Percentiles rank a stretch among this genome's conserved stretches.
Evolutionary conservation across 2,797 vertebrate species (phyloP).

Genomic region (Cetoscarus ocellatus): DNA sequence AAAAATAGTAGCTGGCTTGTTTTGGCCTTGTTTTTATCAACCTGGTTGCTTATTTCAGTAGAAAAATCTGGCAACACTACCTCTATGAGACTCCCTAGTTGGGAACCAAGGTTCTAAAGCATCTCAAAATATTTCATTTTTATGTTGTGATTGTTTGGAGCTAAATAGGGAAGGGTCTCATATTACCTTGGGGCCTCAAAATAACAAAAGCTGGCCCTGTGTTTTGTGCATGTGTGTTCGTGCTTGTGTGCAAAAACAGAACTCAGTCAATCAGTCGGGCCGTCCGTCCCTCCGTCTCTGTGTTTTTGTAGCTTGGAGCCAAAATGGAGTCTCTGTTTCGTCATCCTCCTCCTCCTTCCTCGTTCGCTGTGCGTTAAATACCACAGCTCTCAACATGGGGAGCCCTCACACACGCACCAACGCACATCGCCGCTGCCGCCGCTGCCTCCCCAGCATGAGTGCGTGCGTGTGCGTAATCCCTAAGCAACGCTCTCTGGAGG

Average conservation of each 20-base stretch:
- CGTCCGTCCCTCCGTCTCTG: constrained; percentile 28
- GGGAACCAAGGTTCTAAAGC: too few species aligned
- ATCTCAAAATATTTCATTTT: too few species aligned
- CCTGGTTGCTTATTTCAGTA: too few species aligned
- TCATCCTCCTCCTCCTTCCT: constrained; percentile 57
- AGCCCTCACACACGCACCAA: constrained; percentile 62
- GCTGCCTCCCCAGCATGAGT: constrained; percentile 73
- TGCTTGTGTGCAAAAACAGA: constrained; percentile 20
- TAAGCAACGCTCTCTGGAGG: constrained; percentile 85
- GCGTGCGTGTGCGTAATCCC: constrained; percentile 79
- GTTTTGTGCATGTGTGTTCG: constrained; percentile 12
- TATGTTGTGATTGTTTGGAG: too few species aligned
- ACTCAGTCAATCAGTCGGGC: constrained; percentile 35
- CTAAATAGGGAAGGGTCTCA: too few species aligned
- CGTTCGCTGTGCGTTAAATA: constrained; percentile 77
- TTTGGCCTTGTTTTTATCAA: too few species aligned
- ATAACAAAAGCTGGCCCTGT: too few species aligned
- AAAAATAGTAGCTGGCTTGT: too few species aligned
- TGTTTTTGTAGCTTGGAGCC: constrained; percentile 56
- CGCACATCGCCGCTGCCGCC: neutral
- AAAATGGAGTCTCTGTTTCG: constrained; percentile 79
- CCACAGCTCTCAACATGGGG: constrained; percentile 74
- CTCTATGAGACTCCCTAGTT: too few species aligned
- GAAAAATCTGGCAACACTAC: too few species aligned
- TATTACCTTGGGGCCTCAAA: too few species aligned